phyloP scores from a whole-genome alignment of 1,140 invertebrate genomes.

The Pogonus chalceus region DNA sequence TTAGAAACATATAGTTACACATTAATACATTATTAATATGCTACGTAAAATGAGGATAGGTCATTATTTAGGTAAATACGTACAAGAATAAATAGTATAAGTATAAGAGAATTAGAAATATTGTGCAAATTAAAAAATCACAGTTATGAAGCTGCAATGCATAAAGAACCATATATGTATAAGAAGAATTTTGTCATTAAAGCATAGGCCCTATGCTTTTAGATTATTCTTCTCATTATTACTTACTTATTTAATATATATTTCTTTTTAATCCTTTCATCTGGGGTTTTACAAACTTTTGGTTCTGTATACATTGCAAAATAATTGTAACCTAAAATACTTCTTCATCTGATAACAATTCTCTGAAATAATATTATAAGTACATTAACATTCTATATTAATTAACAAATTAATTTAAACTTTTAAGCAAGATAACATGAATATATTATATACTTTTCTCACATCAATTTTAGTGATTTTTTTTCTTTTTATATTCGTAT shows the following conservation, averaged over 20 bases:
- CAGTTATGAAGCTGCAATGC: background rate
- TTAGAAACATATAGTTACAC: background rate
- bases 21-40: background rate
- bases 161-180: background rate
- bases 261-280: background rate
- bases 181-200: background rate
- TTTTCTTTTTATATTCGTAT: slow-evolving; percentile 1
- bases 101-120: background rate
- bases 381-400: background rate
- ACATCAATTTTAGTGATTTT: slow-evolving; percentile 7
- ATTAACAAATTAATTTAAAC: slow-evolving; percentile 1
- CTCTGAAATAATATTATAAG: background rate
- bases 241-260: background rate
- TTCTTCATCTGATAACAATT: too few relatives aligned
- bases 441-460: slow-evolving; percentile 1
- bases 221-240: too few relatives aligned
- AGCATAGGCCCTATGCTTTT: slow-evolving; percentile 1
- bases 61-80: background rate
- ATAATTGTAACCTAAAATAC: too few relatives aligned
- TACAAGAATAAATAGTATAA: background rate
- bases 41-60: background rate
- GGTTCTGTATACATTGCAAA: too few relatives aligned
- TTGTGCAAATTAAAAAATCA: background rate
- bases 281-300: slow-evolving; percentile 1
- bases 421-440: slow-evolving; percentile 6